phyloP scores from a whole-genome alignment of 92 coral and sea anemone species.

The Palythoa caribaeorum region DNA sequence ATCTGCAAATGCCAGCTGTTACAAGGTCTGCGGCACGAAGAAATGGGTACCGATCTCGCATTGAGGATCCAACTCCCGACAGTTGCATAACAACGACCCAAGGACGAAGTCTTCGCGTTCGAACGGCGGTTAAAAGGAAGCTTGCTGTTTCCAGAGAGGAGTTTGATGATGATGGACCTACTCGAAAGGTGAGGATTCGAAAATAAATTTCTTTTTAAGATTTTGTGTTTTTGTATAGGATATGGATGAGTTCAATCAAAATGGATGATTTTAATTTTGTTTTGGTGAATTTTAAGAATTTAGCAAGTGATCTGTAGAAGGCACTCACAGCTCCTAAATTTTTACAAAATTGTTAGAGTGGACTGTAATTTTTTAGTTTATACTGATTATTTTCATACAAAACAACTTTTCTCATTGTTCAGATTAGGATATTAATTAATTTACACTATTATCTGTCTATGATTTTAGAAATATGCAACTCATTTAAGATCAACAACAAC shows the following conservation, averaged over 20 bases:
- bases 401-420: too few species aligned
- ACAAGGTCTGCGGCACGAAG: constrained; percentile 79
- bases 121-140: constrained; percentile 75
- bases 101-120: constrained; percentile 9
- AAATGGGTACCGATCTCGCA: constrained; percentile 57
- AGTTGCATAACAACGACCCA: background rate
- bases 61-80: constrained; percentile 84
- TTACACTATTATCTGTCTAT: background rate
- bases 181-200: constrained; percentile 5
- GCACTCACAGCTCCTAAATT: too few species aligned
- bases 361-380: background rate
- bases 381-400: background rate
- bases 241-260: too few species aligned
- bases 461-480: background rate
- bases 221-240: background rate
- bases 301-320: background rate
- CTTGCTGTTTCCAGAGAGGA: constrained; percentile 44
- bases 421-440: background rate
- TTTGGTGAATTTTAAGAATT: background rate
- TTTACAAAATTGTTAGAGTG: too few species aligned
- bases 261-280: too few species aligned
- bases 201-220: background rate
- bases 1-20: constrained; percentile 75
- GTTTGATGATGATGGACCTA: constrained; percentile 10
- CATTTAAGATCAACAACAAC: background rate